Conservation (phyloP, 2,797 vertebrate genomes). For the Macrochelys suwanniensis region DNA sequence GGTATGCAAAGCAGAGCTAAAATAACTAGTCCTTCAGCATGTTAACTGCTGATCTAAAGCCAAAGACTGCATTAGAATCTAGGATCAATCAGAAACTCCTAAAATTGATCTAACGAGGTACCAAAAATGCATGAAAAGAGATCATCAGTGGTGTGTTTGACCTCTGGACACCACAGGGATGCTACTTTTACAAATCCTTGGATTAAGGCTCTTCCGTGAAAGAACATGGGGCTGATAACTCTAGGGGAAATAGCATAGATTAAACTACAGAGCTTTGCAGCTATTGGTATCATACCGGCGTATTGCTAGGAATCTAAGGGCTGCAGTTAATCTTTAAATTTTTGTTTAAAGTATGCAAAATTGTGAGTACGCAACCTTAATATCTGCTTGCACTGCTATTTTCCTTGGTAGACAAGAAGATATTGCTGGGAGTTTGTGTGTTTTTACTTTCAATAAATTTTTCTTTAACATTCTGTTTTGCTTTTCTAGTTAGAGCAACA, state of each 20-base stretch:
- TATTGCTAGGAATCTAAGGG: background rate
- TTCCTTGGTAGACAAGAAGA: background rate
- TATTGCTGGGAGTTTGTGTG: background rate
- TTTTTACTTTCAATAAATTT: background rate
- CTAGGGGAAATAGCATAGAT: background rate
- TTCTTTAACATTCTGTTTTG: background rate
- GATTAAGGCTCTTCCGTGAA: background rate
- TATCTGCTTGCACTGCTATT: background rate
- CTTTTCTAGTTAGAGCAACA: background rate
- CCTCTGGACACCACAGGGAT: background rate
- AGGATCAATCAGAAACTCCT: slow-evolving; percentile 26
- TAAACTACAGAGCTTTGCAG: background rate
- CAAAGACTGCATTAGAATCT: slow-evolving; percentile 40
- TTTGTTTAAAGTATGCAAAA: background rate
- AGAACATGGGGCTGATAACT: background rate
- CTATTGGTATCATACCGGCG: background rate
- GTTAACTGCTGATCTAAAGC: slow-evolving; percentile 40
- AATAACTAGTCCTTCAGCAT: background rate
- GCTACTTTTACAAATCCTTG: accelerated
- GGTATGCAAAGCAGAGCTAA: too few species aligned
- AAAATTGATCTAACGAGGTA: background rate
- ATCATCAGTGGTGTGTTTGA: background rate
- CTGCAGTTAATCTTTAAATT: background rate
- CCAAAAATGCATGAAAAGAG: background rate
- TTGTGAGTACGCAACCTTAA: accelerated